Evolutionary conservation across 2,797 vertebrate species (phyloP).

Genomic region (Phylloscopus collybita): DNA sequence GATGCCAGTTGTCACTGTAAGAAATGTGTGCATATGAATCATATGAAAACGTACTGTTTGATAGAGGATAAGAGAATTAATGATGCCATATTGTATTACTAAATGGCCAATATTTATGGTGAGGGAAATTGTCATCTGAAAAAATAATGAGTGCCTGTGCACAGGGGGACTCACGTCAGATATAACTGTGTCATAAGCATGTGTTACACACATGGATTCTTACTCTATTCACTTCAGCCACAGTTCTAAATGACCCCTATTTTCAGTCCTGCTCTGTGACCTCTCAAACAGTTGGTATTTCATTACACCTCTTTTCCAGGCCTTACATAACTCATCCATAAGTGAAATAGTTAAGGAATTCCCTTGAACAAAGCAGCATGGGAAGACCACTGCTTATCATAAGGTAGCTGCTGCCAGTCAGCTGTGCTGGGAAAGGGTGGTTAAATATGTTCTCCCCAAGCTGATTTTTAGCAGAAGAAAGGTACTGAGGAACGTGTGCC

Average conservation of each 20-base stretch:
- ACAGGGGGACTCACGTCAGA: not conserved
- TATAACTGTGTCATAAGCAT: not conserved
- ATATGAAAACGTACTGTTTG: not conserved
- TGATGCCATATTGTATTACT: not conserved
- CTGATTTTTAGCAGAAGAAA: not conserved
- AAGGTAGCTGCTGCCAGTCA: not conserved
- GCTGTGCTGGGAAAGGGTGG: not conserved
- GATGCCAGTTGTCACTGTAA: not conserved
- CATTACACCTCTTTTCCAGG: not conserved
- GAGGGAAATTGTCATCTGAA: not conserved
- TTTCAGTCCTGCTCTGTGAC: not conserved
- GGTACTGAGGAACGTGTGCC: not conserved
- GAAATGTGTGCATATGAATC: conserved; percentile 4
- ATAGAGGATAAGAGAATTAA: not conserved
- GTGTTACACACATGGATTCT: not conserved
- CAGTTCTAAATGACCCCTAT: not conserved
- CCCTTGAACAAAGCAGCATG: not conserved
- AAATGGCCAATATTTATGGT: not conserved
- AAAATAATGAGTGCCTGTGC: not conserved
- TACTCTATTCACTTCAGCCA: not conserved
- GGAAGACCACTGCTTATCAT: not conserved
- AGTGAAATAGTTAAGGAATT: not conserved
- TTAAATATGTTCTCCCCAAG: not conserved
- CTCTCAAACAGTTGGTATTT: not conserved
- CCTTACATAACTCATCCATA: not conserved